Evolutionary conservation across 64 coral and sea anemone species (phyloP).

Genomic region (Porites australiensis): DNA sequence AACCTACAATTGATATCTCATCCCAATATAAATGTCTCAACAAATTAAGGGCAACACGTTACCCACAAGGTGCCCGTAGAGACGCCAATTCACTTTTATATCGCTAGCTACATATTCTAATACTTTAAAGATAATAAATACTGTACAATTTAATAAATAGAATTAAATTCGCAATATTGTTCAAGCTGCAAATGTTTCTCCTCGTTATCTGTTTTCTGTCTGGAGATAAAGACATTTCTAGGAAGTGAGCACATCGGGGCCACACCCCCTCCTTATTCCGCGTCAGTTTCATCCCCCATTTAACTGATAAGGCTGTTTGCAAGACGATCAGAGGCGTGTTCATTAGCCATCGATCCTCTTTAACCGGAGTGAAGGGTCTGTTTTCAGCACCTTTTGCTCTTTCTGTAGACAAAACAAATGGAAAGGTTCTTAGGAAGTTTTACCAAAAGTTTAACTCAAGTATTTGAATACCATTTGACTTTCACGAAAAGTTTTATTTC

Average conservation of each 20-base stretch:
- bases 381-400: slow-evolving; percentile 74
- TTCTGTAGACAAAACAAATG: slow-evolving; percentile 41
- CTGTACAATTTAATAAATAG: slow-evolving; percentile 63
- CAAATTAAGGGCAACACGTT: not conserved
- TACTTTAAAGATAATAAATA: slow-evolving; percentile 27
- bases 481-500: not conserved
- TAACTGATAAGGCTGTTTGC: not conserved
- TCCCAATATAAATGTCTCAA: not conserved
- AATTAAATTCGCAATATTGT: slow-evolving; percentile 23
- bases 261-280: not conserved
- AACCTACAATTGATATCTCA: not conserved
- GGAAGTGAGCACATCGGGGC: not conserved
- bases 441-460: not conserved
- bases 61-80: not conserved
- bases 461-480: not conserved
- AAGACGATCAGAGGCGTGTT: not conserved
- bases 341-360: slow-evolving; percentile 72
- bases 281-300: not conserved
- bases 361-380: slow-evolving; percentile 68
- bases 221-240: not conserved
- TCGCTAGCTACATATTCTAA: not conserved
- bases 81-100: not conserved
- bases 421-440: not conserved
- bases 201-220: not conserved
- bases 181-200: slow-evolving; percentile 24